These are phyloP conservation scores for Mesochorus sp. DNA, from an alignment of 2,888 invertebrate species.

Conservation along the genomic window DNA sequence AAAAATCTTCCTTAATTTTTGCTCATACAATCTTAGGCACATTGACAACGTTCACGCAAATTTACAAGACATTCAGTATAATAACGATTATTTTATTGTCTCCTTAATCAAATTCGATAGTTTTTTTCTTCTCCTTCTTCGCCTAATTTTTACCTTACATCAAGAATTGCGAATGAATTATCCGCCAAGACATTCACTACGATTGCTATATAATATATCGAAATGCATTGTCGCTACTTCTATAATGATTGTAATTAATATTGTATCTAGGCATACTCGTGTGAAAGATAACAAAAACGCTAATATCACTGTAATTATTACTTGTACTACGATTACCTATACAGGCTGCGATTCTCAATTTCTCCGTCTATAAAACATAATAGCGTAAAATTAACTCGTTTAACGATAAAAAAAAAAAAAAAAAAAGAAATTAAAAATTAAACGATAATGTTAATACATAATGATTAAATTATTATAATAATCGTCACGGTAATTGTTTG, in stretches of 20 bases:
- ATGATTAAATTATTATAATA: constrained; percentile 58
- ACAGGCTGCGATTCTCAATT: constrained; percentile 57
- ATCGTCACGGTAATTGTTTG: constrained; percentile 79
- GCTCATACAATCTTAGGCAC: no score
- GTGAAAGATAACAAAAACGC: not conserved
- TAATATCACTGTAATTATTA: constrained; percentile 34
- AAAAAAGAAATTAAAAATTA: constrained; percentile 27
- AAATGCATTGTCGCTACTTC: constrained; percentile 27
- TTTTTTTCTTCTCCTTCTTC: not conserved
- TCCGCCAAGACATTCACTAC: not conserved
- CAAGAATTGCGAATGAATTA: no score
- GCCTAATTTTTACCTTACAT: no score
- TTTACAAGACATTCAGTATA: no score
- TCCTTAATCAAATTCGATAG: not conserved
- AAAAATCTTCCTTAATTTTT: no score
- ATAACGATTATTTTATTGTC: no score
- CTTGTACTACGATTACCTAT: constrained; percentile 45
- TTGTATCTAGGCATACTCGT: constrained; percentile 14
- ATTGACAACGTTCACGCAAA: no score
- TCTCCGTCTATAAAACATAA: constrained; percentile 65
- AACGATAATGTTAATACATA: constrained; percentile 24
- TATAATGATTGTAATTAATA: constrained; percentile 34
- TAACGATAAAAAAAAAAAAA: constrained; percentile 41
- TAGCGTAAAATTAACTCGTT: constrained; percentile 40
- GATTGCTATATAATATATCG: not conserved